phyloP scores from a whole-genome alignment of 2,113 vertebrate species.

The Amazona guildingii region DNA sequence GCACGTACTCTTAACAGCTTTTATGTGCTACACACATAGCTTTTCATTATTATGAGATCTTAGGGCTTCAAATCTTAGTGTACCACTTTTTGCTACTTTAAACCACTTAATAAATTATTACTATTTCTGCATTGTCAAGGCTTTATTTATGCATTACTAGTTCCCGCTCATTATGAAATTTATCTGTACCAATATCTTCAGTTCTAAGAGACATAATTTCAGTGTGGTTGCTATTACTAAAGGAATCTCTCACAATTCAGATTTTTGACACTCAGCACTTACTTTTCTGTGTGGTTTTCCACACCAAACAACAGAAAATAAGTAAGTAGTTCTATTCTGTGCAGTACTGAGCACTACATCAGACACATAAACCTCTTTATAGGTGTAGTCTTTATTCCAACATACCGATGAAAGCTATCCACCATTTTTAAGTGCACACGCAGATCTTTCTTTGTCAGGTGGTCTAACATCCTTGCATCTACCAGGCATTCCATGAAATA shows the following conservation, averaged over 20 bases:
- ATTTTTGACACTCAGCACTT: background rate
- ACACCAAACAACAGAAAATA: background rate
- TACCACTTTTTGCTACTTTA: background rate
- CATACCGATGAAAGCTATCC: constrained; percentile 98
- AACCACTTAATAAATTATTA: background rate
- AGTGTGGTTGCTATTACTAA: background rate
- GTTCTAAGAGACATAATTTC: background rate
- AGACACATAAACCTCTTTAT: background rate
- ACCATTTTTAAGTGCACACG: constrained; percentile 99
- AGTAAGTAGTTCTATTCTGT: background rate
- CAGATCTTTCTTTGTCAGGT: constrained; percentile 98
- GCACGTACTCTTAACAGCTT: background rate
- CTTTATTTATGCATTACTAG: background rate
- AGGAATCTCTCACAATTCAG: background rate
- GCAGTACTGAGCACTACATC: background rate
- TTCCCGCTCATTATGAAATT: background rate
- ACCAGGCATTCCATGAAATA: constrained; percentile 99
- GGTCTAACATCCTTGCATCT: constrained; percentile 97
- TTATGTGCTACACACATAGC: background rate
- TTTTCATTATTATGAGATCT: constrained; percentile 6
- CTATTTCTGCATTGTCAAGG: background rate
- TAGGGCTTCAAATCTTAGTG: background rate
- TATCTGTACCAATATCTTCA: background rate
- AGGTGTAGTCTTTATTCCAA: background rate
- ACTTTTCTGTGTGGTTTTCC: background rate